These are phyloP conservation scores for Danio aesculapii DNA, from an alignment of 2,797 vertebrate species.

Conservation along the genomic window DNA sequence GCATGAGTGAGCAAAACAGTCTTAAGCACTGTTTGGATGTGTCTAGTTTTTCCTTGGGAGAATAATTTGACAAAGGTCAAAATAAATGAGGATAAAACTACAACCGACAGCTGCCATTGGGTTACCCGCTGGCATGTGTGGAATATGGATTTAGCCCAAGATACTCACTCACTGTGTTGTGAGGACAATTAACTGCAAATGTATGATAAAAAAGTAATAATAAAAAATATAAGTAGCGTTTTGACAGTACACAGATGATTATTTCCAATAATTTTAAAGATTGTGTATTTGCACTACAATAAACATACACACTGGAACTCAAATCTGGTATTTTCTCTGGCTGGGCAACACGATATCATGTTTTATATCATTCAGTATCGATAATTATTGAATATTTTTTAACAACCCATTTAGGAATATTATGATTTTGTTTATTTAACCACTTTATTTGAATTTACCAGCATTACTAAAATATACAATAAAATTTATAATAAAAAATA, in stretches of 20 bases:
- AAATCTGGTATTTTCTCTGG: background rate
- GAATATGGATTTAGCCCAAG: background rate
- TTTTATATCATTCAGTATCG: no score
- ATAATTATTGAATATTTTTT: no score
- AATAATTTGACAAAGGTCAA: background rate
- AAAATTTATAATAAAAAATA: no score
- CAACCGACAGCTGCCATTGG: background rate
- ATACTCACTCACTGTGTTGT: background rate
- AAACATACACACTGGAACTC: background rate
- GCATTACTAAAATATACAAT: no score
- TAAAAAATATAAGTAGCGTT: no score
- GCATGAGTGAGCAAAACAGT: slow-evolving; percentile 29
- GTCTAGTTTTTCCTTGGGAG: background rate
- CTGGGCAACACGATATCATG: no score
- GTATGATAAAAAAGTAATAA: background rate
- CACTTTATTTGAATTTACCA: no score
- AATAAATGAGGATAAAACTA: background rate
- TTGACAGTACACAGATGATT: background rate
- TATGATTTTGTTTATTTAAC: no score
- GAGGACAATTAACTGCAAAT: background rate
- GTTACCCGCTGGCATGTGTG: background rate
- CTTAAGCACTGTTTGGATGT: slow-evolving; percentile 7
- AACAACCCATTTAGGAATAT: no score
- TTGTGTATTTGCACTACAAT: background rate
- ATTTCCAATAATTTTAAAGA: background rate